Conservation (phyloP, 1,140 invertebrate species). For the Conus ventricosus region DNA sequence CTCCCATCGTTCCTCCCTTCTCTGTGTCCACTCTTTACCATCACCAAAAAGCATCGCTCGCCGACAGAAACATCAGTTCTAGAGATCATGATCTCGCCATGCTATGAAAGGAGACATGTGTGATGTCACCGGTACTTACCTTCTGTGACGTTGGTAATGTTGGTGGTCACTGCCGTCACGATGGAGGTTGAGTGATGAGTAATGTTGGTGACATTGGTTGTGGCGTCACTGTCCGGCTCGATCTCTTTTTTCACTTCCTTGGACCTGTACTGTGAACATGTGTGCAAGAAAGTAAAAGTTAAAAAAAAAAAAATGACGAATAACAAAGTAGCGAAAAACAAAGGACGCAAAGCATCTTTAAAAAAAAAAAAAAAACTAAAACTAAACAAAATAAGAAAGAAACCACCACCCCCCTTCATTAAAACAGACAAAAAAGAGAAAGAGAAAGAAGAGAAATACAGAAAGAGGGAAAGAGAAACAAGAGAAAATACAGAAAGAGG, state of each 20-base stretch:
- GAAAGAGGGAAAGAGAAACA: not conserved
- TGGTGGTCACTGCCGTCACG: conserved; percentile 14
- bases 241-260: conserved; percentile 24
- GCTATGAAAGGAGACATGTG: too few species aligned
- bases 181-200: conserved; percentile 16
- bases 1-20: not conserved
- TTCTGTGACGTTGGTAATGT: conserved; percentile 26
- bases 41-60: not conserved
- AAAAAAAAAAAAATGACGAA: too few species aligned
- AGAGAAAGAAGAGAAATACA: not conserved
- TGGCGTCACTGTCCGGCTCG: not conserved
- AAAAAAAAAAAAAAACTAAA: not conserved
- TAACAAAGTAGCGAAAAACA: not conserved
- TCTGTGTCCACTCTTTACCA: not conserved
- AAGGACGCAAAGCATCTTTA: not conserved
- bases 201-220: conserved; percentile 5
- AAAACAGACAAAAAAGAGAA: not conserved
- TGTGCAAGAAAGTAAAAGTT: not conserved
- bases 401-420: not conserved
- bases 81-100: too few species aligned
- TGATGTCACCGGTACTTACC: not conserved
- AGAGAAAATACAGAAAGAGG: not conserved
- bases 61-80: too few species aligned
- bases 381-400: not conserved
- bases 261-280: conserved; percentile 26